Evolutionary conservation across 2,797 vertebrate genomes (phyloP), one percentile per base, ranked within the genome.

Genomic region (Apogon talboti): DNA sequence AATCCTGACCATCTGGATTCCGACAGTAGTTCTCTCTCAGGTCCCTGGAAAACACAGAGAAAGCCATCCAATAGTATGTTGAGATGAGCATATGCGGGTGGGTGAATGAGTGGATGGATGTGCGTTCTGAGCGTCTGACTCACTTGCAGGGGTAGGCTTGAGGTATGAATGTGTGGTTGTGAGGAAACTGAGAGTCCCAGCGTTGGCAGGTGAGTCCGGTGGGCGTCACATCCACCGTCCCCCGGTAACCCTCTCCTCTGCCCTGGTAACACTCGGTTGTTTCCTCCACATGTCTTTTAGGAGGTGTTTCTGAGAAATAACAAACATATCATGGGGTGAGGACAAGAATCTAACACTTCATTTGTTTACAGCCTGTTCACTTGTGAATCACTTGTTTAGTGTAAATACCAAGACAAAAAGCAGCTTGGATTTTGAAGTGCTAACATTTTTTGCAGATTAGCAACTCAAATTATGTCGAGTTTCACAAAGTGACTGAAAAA

Each of bases 131-230:
- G 35, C 44, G 52, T 73, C 3, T 66, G 75, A 95, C 98, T 96
- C 87, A 99, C 98, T 98, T 98, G 98, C 98, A 99, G 76, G 92
- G 93, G 90, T 98, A 99, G 85, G 96, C 96, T 82, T 96, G 91
- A 3, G 96, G 95, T 46, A 92, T 94, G 87, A 96, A 95, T 40
- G 96, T 94, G 85, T 99, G 98, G 66, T 95, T 93, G 70, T 99
- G 98, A 72, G 98, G 98, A 87, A 94, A 94, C 84, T 99, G 98
- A 0, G 94, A 92, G 84, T 98, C 96, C 98, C 98, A 99, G 52
- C 93, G 92, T 65, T 99, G 98, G 85, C 98, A 99, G 5, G 75
- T 93, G 78, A 95, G 87, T 30, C 96, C 96, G 1, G 93, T 96
- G 67, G 95, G 96, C 1, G 95, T 94, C 48, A 92, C 82, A 68